A percentile compares a stretch with the other conserved stretches of the same genome.
Conservation (phyloP, 2,113 vertebrate species). For the Sander vitreus region DNA sequence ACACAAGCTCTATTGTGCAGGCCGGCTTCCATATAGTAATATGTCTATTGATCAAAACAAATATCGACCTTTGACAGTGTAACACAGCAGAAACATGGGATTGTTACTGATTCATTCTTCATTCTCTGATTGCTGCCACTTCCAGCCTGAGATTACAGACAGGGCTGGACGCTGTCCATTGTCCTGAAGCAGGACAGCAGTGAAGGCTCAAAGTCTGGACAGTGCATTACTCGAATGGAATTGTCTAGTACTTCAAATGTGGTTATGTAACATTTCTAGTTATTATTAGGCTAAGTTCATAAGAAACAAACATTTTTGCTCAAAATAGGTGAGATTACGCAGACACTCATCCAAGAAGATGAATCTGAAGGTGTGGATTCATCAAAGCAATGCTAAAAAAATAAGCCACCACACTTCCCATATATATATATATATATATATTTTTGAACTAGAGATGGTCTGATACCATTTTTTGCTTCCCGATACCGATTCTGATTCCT, state of each 20-base stretch:
- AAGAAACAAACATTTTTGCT: background rate
- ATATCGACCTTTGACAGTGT: background rate
- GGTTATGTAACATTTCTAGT: background rate
- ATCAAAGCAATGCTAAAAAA: no score
- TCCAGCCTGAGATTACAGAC: background rate
- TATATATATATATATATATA: no score
- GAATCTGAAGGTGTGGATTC: no score
- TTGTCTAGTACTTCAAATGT: background rate
- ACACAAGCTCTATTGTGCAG: background rate
- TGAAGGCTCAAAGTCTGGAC: conserved; percentile 1
- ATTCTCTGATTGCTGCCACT: background rate
- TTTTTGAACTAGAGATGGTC: no score
- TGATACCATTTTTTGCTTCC: no score
- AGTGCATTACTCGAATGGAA: background rate
- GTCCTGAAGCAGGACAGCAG: conserved; percentile 32
- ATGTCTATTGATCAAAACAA: background rate
- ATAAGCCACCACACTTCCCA: no score
- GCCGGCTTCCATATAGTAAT: background rate
- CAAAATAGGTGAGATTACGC: background rate
- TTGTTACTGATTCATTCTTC: background rate
- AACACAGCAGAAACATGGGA: background rate
- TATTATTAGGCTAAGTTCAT: background rate
- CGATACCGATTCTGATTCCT: no score
- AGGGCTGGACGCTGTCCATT: conserved; percentile 3
- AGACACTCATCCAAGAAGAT: background rate